Conservation (phyloP, 1,140 invertebrate genomes). For the Lasioglossum albipes region DNA sequence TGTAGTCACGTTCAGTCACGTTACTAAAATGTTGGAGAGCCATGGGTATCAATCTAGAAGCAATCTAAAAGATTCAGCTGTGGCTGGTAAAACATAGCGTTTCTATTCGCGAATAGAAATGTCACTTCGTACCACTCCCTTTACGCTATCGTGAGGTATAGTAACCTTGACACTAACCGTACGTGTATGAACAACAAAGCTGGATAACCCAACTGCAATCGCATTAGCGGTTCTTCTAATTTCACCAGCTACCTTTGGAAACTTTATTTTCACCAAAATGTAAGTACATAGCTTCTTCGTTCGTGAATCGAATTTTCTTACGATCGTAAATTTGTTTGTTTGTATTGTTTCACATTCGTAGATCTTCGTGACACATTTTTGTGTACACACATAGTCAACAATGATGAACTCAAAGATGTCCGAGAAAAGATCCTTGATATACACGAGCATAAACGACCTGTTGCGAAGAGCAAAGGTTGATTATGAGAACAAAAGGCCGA, state of each 20-base stretch:
- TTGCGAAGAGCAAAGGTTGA: conserved; percentile 41
- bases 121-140: no score
- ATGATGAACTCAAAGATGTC: conserved; percentile 14
- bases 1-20: neutral
- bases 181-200: no score
- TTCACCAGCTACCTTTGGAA: neutral
- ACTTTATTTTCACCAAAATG: neutral
- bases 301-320: neutral
- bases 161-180: no score
- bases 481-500: conserved; percentile 44
- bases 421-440: neutral
- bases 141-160: no score
- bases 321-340: neutral
- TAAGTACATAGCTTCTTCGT: neutral
- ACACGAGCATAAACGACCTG: conserved; percentile 40
- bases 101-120: neutral
- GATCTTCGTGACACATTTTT: neutral
- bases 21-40: neutral
- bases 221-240: neutral
- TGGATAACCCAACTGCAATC: no score
- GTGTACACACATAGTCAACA: neutral
- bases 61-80: neutral
- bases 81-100: neutral
- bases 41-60: neutral
- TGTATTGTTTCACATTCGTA: neutral